phyloP scores from a whole-genome alignment of 1,140 invertebrate species.

The Antheraea pernyi region DNA sequence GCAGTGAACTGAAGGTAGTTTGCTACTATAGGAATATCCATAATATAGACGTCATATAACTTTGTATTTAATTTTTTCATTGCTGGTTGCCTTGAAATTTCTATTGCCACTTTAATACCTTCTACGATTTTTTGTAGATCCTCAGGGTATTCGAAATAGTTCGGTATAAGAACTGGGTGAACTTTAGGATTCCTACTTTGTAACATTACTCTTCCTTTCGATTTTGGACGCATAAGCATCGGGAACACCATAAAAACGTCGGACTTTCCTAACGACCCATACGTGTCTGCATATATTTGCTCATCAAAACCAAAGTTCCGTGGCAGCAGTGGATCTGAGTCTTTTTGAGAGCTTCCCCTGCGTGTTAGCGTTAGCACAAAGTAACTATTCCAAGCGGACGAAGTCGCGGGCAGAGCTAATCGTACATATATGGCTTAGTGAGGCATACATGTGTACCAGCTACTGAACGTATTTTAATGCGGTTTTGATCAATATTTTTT shows the following conservation, averaged over 20 bases:
- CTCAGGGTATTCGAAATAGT: slow-evolving; percentile 85
- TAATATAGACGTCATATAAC: slow-evolving; percentile 82
- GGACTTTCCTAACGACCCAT: slow-evolving; percentile 71
- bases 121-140: slow-evolving; percentile 84
- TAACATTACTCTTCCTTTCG: slow-evolving; percentile 85
- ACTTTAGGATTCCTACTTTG: slow-evolving; percentile 84
- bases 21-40: slow-evolving; percentile 84
- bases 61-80: slow-evolving; percentile 83
- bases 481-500: too few species aligned
- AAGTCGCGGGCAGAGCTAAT: too few species aligned
- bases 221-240: slow-evolving; percentile 87
- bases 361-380: too few species aligned
- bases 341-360: too few species aligned
- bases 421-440: too few species aligned
- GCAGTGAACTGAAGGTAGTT: slow-evolving; percentile 81
- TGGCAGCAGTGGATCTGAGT: slow-evolving; percentile 75
- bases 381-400: slow-evolving; percentile 80
- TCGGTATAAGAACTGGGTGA: slow-evolving; percentile 90
- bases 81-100: slow-evolving; percentile 80
- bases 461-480: too few species aligned
- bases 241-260: slow-evolving; percentile 84
- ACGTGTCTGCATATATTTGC: slow-evolving; percentile 78
- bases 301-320: slow-evolving; percentile 81
- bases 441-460: too few species aligned
- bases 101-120: slow-evolving; percentile 80